These are phyloP conservation scores for Xiphophorus couchianus DNA, from an alignment of 2,113 vertebrate species.

Conservation along the genomic window DNA sequence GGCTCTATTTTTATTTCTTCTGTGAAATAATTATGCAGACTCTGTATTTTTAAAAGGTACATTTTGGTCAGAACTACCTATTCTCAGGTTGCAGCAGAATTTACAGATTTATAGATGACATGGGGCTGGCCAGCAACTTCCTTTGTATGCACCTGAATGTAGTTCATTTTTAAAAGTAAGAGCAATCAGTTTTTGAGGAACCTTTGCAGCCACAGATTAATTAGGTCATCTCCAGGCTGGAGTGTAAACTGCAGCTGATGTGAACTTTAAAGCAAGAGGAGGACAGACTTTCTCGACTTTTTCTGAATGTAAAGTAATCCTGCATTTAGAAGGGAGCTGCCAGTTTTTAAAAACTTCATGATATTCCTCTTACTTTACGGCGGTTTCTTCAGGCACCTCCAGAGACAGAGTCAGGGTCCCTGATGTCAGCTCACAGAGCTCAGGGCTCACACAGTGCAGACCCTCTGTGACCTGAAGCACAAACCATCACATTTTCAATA, in stretches of 20 bases:
- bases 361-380: conserved; percentile 89
- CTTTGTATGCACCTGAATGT: not conserved
- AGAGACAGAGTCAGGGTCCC: conserved; percentile 87
- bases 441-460: conserved; percentile 88
- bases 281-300: not conserved
- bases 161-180: not conserved
- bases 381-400: conserved; percentile 92
- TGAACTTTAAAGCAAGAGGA: not conserved
- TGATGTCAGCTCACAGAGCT: conserved; percentile 87
- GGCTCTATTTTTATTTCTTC: not conserved
- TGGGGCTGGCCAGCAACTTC: not conserved
- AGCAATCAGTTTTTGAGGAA: not conserved
- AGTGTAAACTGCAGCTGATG: not conserved
- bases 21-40: not conserved
- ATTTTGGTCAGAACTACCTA: not conserved
- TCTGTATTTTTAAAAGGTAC: no score
- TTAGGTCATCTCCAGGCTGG: not conserved
- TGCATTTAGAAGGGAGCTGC: not conserved
- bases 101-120: not conserved
- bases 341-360: conserved; percentile 1
- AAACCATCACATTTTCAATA: conserved; percentile 20
- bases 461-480: conserved; percentile 85
- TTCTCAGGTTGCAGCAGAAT: not conserved
- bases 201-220: not conserved
- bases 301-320: not conserved